A percentile compares a stretch with the other conserved stretches of the same genome.
These are phyloP conservation scores for Xerus rutilus DNA, from an alignment of 2,797 vertebrate species.

Conservation along the genomic window DNA sequence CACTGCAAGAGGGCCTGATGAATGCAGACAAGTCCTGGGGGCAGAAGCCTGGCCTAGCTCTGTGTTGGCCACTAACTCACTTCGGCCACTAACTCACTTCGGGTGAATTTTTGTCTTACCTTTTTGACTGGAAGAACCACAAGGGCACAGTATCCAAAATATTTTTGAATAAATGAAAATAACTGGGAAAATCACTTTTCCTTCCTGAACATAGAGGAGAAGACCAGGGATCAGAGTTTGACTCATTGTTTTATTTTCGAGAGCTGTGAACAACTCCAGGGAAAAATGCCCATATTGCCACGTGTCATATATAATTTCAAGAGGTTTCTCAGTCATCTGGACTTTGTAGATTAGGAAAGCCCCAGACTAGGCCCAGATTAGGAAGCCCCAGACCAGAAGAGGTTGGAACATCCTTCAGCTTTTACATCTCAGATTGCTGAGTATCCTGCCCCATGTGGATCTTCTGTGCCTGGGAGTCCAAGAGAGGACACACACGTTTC, in stretches of 20 bases:
- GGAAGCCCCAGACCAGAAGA: neutral
- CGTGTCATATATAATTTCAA: neutral
- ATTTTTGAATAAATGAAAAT: neutral
- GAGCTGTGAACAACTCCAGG: neutral
- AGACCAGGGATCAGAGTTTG: neutral
- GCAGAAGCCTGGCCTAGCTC: neutral
- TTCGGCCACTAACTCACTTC: rapidly evolving
- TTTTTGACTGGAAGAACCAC: neutral
- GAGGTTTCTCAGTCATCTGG: neutral
- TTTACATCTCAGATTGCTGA: neutral
- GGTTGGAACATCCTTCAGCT: neutral
- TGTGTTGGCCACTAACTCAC: neutral
- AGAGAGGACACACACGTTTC: neutral
- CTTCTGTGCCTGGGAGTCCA: neutral
- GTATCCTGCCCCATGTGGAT: neutral
- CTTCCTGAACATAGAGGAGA: neutral
- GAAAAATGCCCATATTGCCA: neutral
- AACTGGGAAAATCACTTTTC: neutral
- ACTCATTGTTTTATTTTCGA: neutral
- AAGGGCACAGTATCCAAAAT: neutral
- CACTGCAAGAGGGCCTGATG: neutral
- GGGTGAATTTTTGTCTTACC: neutral
- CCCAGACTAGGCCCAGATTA: neutral
- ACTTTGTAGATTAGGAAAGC: neutral
- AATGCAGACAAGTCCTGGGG: neutral